phyloP scores from a whole-genome alignment of 1,140 invertebrate genomes.

The Teleogryllus occipitalis region DNA sequence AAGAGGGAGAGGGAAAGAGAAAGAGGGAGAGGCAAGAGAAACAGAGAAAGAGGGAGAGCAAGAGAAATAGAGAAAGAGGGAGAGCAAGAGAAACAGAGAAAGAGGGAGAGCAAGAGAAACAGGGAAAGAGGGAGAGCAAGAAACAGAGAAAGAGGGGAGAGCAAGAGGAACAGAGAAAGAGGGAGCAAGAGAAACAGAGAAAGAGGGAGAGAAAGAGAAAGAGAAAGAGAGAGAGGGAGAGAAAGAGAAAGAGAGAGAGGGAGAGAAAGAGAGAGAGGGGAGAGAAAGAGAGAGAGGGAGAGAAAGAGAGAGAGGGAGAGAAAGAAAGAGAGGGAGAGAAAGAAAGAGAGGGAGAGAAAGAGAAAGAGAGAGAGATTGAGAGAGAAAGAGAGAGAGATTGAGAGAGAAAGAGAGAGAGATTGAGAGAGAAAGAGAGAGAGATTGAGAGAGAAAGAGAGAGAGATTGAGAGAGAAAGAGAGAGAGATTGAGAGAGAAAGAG shows the following conservation, averaged over 20 bases:
- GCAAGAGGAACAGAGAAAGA: background rate
- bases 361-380: too few species aligned
- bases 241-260: background rate
- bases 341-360: background rate
- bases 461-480: too few species aligned
- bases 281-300: background rate
- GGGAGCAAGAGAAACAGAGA: background rate
- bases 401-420: too few species aligned
- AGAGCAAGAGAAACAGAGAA: background rate
- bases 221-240: background rate
- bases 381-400: too few species aligned
- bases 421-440: too few species aligned
- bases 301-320: background rate
- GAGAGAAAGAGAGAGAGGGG: background rate
- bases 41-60: background rate
- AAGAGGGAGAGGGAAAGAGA: background rate
- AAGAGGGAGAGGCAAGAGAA: background rate
- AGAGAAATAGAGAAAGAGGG: background rate
- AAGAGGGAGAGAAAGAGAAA: background rate
- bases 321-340: background rate
- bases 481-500: too few species aligned
- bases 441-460: too few species aligned
- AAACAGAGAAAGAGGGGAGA: background rate
- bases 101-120: background rate
- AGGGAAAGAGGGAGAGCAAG: background rate